These are phyloP conservation scores for Tachuris rubrigastra DNA, from an alignment of 2,113 vertebrate species.

Conservation along the genomic window DNA sequence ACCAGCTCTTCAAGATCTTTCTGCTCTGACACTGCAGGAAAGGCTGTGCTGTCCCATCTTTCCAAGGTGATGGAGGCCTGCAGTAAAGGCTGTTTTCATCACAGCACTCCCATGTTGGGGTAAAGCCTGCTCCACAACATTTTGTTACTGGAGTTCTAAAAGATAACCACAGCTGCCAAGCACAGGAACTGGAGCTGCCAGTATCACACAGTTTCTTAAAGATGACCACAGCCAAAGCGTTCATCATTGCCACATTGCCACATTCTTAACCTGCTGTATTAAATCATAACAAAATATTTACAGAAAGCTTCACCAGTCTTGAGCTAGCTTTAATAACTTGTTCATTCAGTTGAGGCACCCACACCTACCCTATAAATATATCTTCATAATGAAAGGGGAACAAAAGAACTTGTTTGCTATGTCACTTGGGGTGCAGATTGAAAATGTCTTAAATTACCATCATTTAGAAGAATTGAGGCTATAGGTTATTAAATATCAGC, in stretches of 20 bases:
- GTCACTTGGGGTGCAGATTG: neutral
- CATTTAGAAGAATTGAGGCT: neutral
- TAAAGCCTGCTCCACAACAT: neutral
- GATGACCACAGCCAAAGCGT: neutral
- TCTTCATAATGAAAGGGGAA: neutral
- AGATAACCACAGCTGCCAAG: neutral
- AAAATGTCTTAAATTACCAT: conserved; percentile 39
- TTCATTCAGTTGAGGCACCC: neutral
- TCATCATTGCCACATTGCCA: neutral
- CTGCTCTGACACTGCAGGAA: neutral
- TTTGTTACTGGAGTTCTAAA: neutral
- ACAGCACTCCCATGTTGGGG: too few species aligned
- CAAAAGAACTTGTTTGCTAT: neutral
- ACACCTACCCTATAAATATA: neutral
- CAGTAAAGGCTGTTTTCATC: too few species aligned
- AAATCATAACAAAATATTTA: neutral
- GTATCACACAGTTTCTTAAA: neutral
- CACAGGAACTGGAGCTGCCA: neutral
- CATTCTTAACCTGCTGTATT: neutral
- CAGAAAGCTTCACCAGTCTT: neutral
- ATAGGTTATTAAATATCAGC: conserved; percentile 42
- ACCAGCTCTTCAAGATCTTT: neutral
- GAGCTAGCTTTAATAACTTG: neutral
- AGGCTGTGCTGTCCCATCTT: too few species aligned
- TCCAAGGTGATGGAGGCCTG: too few species aligned